Evolutionary conservation across 2,888 invertebrate species (phyloP).

Genomic region (Oscheius sp.): DNA sequence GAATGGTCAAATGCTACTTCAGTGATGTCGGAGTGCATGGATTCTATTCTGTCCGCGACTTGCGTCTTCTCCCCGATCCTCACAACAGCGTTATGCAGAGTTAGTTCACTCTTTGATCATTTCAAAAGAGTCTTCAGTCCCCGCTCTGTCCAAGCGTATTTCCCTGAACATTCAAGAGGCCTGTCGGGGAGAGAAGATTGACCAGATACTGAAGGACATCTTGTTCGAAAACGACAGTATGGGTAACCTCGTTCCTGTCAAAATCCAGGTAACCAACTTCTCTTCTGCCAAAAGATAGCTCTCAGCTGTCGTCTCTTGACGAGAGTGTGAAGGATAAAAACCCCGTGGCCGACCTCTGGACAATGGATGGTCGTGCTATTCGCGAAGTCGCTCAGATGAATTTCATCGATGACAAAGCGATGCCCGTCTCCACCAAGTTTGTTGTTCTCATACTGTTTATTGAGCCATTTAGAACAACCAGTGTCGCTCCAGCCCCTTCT

Average conservation of each 20-base stretch:
- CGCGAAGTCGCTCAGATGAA: conserved; percentile 20
- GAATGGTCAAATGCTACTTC: conserved; percentile 55
- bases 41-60: conserved; percentile 48
- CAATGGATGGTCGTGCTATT: conserved; percentile 34
- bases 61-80: conserved; percentile 49
- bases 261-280: conserved; percentile 9
- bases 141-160: conserved; percentile 31
- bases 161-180: conserved; percentile 22
- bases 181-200: conserved; percentile 18
- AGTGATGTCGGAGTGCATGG: conserved; percentile 58
- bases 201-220: conserved; percentile 32
- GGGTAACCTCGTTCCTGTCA: conserved; percentile 38
- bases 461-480: not conserved
- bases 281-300: not conserved
- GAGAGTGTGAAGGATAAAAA: conserved; percentile 16
- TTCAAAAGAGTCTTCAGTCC: conserved; percentile 25
- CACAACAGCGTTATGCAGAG: conserved; percentile 50
- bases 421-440: conserved; percentile 23
- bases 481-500: not conserved
- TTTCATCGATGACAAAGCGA: conserved; percentile 20
- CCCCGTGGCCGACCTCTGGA: conserved; percentile 38
- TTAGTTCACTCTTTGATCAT: conserved; percentile 23
- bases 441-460: not conserved
- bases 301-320: conserved; percentile 27
- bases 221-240: conserved; percentile 36